Base-by-base conservation (phyloP, 2,888 invertebrate genomes). In the Caenorhabditis angaria region DNA sequence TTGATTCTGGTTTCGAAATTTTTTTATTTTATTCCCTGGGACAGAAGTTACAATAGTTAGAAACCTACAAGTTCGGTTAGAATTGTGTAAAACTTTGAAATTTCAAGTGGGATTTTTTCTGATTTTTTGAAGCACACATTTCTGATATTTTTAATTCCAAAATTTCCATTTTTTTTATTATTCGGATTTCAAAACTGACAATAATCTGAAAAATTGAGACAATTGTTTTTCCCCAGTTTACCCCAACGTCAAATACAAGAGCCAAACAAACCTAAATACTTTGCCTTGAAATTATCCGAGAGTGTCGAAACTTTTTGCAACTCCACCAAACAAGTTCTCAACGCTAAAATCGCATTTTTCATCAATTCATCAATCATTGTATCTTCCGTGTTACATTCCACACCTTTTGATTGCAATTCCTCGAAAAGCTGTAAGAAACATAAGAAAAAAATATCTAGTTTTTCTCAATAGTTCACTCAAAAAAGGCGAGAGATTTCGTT, bases 251-350 rank as follows among this genome's bases (percentile, higher is more conserved):
- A n/a, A n/a, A n/a, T n/a, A n/a, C n/a, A n/a, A n/a, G n/a, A n/a
- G n/a, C 6, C 6, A 35, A 35, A 6, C 14, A 48, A 27, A 70
- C 74, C n/a, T 32, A 74, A 41, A 64, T 78, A 78, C 14, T 65
- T 78, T 29, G 53, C 24, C 18, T 70, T 68, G 55, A 76, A 78
- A 41, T 47, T 65, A 25, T 69, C 65, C 2, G 66, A 32, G 29
- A 78, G 47, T 12, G 47, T 60, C 10, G 54, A 51, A 4, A 76
- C 70, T 41, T 61, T 60, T 53, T 78, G 65, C 35, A 78, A 6
- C 20, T 78, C 78, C 20, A 72, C 76, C 47, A 78, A 29, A 51
- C 75, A 72, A 12, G 65, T 70, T 50, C 76, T 48, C n/a, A 78
- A 32, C 3, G 63, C 60, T 18, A 76, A 22, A n/a, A 73, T 66